A percentile compares a stretch with the other conserved stretches of the same genome.
Evolutionary conservation across 2,113 vertebrate genomes (phyloP).

Genomic region (Platysternon megacephalum): DNA sequence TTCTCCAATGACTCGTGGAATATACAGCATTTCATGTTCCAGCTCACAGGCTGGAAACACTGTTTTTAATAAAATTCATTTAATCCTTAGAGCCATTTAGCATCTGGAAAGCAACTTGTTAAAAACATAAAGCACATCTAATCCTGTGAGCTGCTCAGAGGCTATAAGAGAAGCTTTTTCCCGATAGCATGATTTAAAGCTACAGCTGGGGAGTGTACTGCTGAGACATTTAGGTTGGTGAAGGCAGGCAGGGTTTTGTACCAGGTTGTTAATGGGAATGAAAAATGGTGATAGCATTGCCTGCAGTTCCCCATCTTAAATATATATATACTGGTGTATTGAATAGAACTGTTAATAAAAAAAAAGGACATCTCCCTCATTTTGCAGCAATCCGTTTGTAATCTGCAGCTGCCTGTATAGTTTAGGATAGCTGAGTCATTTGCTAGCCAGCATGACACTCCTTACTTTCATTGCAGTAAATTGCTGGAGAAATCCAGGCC

Average conservation of each 20-base stretch:
- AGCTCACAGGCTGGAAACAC: slow-evolving; percentile 21
- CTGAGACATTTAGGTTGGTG: slow-evolving; percentile 6
- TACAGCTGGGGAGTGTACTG: slow-evolving; percentile 1
- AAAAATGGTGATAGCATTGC: not conserved
- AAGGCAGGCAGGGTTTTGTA: not conserved
- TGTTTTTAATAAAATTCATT: slow-evolving; percentile 61
- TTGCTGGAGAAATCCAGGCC: not conserved
- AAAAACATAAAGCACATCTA: slow-evolving; percentile 67
- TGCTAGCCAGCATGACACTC: not conserved
- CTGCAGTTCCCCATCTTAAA: not conserved
- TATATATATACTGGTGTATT: not conserved
- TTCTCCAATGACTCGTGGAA: slow-evolving; percentile 17
- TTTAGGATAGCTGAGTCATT: not conserved
- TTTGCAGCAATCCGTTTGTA: not conserved
- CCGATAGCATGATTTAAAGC: slow-evolving; percentile 17
- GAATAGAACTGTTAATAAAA: not conserved
- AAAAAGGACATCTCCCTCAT: not conserved
- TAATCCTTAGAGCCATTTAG: slow-evolving; percentile 65
- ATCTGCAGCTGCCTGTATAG: not conserved
- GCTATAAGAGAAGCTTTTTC: slow-evolving; percentile 40
- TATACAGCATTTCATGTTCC: not conserved
- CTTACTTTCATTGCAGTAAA: not conserved
- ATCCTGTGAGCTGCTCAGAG: slow-evolving; percentile 55
- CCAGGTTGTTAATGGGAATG: not conserved
- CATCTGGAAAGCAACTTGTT: slow-evolving; percentile 69